Conservation (phyloP, 2,113 vertebrate genomes). For the Xiphophorus maculatus region DNA sequence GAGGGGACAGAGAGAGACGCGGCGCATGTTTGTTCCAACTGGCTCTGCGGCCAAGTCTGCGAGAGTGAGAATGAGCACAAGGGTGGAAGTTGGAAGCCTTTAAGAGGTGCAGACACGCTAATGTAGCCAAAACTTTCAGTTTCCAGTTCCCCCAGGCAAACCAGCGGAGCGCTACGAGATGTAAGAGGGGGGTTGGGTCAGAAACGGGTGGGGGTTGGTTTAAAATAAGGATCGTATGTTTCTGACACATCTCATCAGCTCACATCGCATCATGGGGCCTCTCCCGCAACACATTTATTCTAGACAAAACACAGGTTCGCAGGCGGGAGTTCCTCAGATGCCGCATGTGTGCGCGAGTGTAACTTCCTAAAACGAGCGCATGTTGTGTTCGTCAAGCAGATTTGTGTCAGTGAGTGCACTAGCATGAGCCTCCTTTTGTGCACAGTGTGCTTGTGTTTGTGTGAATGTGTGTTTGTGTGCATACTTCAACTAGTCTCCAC, state of each 20-base stretch:
- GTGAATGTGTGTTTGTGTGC: conserved; percentile 24
- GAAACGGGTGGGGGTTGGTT: conserved; percentile 14
- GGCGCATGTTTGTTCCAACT: conserved; percentile 27
- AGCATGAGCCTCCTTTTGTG: conserved; percentile 28
- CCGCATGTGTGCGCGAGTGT: conserved; percentile 15
- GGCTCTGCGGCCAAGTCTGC: conserved; percentile 45
- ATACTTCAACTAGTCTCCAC: conserved; percentile 76
- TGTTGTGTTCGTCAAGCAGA: conserved; percentile 47
- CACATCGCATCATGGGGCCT: conserved; percentile 55
- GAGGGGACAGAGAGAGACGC: conserved; percentile 27
- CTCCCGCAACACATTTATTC: conserved; percentile 62
- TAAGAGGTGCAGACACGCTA: conserved; percentile 70
- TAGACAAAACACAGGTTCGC: conserved; percentile 62
- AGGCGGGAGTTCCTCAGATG: conserved; percentile 30
- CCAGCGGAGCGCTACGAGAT: conserved; percentile 38
- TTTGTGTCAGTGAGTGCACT: conserved; percentile 48
- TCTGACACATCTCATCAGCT: conserved; percentile 76
- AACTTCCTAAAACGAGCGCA: not conserved
- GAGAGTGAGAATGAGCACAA: conserved; percentile 62
- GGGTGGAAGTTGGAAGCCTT: conserved; percentile 63
- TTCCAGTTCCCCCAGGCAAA: conserved; percentile 51
- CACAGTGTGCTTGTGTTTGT: conserved; percentile 27
- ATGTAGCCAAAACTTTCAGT: conserved; percentile 66
- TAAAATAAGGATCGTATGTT: conserved; percentile 76
- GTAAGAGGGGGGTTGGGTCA: conserved; percentile 11